Conservation (phyloP, 2,888 invertebrate species). For the Nomada flava region DNA sequence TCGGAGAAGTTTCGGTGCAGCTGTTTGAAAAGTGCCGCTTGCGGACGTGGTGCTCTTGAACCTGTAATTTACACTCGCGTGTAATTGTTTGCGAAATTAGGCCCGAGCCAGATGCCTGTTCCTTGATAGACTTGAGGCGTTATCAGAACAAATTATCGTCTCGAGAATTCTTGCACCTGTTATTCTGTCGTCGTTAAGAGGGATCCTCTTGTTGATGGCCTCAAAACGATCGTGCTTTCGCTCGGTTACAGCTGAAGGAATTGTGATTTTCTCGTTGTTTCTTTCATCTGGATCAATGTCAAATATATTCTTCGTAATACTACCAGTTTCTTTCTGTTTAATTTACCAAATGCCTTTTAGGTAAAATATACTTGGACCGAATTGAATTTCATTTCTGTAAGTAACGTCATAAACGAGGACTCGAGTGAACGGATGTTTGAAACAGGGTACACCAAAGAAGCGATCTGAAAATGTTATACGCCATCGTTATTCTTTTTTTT, state of each 20-base stretch:
- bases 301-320: no score
- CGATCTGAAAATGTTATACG: slow-evolving; percentile 58
- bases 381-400: neutral
- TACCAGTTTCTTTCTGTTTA: neutral
- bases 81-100: slow-evolving; percentile 39
- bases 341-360: no score
- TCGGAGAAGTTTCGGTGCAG: neutral
- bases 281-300: no score
- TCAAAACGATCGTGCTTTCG: neutral
- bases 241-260: neutral
- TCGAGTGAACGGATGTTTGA: neutral
- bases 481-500: neutral
- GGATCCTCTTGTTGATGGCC: neutral
- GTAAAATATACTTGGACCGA: neutral
- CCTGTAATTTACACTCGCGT: slow-evolving; percentile 3
- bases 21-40: neutral
- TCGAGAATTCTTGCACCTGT: slow-evolving; percentile 2
- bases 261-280: neutral
- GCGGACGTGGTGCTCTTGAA: slow-evolving; percentile 1
- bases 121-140: neutral
- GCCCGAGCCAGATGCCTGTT: slow-evolving; percentile 14
- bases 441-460: slow-evolving; percentile 69
- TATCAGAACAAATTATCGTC: slow-evolving; percentile 1
- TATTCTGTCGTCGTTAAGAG: neutral
- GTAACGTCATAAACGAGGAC: neutral